Conservation (phyloP, 1,140 invertebrate species). For the Epicauta chinensis region DNA sequence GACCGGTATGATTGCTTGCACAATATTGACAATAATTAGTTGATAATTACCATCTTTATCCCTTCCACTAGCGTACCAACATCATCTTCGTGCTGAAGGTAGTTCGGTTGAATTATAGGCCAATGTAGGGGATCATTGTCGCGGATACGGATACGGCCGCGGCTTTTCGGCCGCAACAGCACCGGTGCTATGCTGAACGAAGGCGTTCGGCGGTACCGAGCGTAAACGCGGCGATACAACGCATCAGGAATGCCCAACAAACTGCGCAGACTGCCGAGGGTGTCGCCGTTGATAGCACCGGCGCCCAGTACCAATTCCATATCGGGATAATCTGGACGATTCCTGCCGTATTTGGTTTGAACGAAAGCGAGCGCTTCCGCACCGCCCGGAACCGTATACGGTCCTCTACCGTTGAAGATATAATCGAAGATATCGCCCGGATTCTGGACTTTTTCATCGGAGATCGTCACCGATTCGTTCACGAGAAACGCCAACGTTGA, state of each 20-base stretch:
- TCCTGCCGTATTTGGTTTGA: slow-evolving; percentile 46
- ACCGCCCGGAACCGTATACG: slow-evolving; percentile 79
- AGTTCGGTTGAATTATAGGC: slow-evolving; percentile 73
- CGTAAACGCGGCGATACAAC: slow-evolving; percentile 54
- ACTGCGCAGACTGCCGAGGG: slow-evolving; percentile 58
- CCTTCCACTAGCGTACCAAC: slow-evolving; percentile 62
- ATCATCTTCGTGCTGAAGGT: slow-evolving; percentile 62
- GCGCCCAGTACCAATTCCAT: slow-evolving; percentile 71
- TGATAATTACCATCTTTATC: slow-evolving; percentile 58
- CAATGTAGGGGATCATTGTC: slow-evolving; percentile 63
- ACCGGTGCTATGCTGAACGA: slow-evolving; percentile 63
- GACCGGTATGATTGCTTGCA: too few species aligned
- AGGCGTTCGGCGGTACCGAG: slow-evolving; percentile 42
- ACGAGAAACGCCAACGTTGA: slow-evolving; percentile 76
- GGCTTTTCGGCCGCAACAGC: slow-evolving; percentile 66
- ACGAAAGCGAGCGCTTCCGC: slow-evolving; percentile 66
- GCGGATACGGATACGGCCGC: slow-evolving; percentile 60
- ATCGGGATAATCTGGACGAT: slow-evolving; percentile 54
- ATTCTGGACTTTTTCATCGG: slow-evolving; percentile 70
- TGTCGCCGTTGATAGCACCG: slow-evolving; percentile 64
- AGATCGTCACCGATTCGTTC: slow-evolving; percentile 67
- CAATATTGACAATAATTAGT: background rate
- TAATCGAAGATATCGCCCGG: slow-evolving; percentile 65
- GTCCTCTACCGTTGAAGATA: slow-evolving; percentile 71
- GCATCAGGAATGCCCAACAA: slow-evolving; percentile 59